Conservation (phyloP, 1,140 invertebrate species). For the Globodera ellingtonae region DNA sequence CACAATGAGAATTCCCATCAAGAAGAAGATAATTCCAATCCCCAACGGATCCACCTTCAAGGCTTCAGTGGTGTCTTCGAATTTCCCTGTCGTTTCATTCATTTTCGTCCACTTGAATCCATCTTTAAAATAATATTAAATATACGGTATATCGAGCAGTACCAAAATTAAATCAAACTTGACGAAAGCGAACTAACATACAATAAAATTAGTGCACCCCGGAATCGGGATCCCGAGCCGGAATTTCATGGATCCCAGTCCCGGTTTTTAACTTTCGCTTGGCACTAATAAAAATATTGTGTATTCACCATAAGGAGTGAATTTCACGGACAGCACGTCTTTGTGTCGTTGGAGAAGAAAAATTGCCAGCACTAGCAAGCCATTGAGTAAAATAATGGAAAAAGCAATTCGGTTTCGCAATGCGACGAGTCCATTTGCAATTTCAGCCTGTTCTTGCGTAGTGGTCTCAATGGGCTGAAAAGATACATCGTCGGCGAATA, state of each 20-base stretch:
- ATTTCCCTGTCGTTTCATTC: slow-evolving; percentile 58
- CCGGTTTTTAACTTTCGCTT: too few species aligned
- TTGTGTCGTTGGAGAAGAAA: slow-evolving; percentile 67
- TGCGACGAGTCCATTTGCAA: slow-evolving; percentile 66
- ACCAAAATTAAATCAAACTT: neutral
- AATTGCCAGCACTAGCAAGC: slow-evolving; percentile 68
- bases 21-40: slow-evolving; percentile 68
- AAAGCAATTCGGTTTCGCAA: slow-evolving; percentile 69
- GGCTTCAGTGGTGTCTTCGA: slow-evolving; percentile 56
- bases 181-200: neutral
- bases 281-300: too few species aligned
- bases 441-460: slow-evolving; percentile 54
- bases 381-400: slow-evolving; percentile 69
- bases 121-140: slow-evolving; percentile 41
- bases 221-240: too few species aligned
- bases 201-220: slow-evolving; percentile 9
- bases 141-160: neutral
- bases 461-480: slow-evolving; percentile 50
- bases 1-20: slow-evolving; percentile 67
- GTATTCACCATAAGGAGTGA: slow-evolving; percentile 48
- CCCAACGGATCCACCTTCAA: slow-evolving; percentile 68
- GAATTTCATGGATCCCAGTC: too few species aligned
- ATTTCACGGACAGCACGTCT: slow-evolving; percentile 63
- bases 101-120: slow-evolving; percentile 60
- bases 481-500: neutral